Percentiles rank a stretch among this genome's conserved stretches.
phyloP scores from a whole-genome alignment of 2,888 invertebrate genomes.

The Phengaris arion region DNA sequence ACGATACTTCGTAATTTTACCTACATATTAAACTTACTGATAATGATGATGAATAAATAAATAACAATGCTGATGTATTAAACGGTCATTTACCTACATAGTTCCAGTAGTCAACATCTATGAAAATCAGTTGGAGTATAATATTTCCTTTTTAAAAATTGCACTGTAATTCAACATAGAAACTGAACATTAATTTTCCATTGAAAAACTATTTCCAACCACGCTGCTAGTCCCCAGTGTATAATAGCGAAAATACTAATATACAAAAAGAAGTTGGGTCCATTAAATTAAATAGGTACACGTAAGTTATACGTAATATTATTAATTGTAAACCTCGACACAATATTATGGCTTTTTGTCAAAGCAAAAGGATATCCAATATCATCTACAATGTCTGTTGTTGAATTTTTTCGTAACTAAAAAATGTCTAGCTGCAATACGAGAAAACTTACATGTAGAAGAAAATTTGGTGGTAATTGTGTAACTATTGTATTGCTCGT shows the following conservation, averaged over 20 bases:
- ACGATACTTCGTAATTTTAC: no score
- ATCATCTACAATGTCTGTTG: no score
- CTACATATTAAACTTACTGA: no score
- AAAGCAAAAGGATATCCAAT: no score
- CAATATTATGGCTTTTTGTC: no score
- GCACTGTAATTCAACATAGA: conserved; percentile 15
- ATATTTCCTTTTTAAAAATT: conserved; percentile 11
- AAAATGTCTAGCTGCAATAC: no score
- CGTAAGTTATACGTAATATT: conserved; percentile 31
- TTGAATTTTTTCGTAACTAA: no score
- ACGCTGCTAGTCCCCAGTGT: conserved; percentile 50
- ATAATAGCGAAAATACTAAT: conserved; percentile 60
- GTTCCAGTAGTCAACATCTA: neutral
- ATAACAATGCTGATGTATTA: no score
- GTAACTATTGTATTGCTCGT: neutral
- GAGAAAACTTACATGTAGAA: no score
- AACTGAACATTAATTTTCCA: conserved; percentile 37
- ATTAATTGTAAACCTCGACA: neutral
- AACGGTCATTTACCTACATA: neutral
- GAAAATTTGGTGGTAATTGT: no score
- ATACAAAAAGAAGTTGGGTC: conserved; percentile 47
- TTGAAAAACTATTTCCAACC: conserved; percentile 40
- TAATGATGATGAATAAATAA: no score
- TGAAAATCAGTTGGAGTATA: neutral
- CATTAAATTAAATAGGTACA: conserved; percentile 65